phyloP scores from a whole-genome alignment of 2,113 vertebrate species.

The Dolichallabes microphthalmus region DNA sequence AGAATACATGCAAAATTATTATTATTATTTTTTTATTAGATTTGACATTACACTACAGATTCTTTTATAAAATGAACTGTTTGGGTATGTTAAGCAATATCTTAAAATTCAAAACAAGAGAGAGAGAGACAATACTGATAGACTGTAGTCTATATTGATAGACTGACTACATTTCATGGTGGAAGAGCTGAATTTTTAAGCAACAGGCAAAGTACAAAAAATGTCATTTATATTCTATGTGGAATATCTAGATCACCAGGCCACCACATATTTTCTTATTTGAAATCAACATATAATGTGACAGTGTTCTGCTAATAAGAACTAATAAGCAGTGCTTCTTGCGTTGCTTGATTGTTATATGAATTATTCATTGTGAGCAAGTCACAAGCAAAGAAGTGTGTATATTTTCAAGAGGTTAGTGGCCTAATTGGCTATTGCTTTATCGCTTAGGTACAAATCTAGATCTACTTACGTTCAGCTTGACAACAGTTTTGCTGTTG shows the following conservation, averaged over 20 bases:
- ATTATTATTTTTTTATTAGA: neutral
- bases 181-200: neutral
- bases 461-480: neutral
- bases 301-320: conserved; percentile 46
- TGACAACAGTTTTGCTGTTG: neutral
- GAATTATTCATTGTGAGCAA: conserved; percentile 37
- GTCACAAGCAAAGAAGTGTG: neutral
- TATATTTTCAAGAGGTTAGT: conserved; percentile 6
- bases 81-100: neutral
- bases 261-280: conserved; percentile 16
- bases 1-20: neutral
- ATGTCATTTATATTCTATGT: neutral
- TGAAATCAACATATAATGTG: conserved; percentile 56
- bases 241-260: neutral
- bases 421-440: neutral
- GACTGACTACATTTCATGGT: neutral
- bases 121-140: neutral
- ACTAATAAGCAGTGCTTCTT: neutral
- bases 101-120: too few relatives aligned
- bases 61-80: neutral
- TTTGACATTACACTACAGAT: neutral
- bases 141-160: neutral
- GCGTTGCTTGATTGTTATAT: neutral
- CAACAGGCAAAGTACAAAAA: neutral
- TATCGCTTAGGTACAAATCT: neutral